Percentiles rank a stretch among this genome's conserved stretches.
Evolutionary conservation across 2,113 vertebrate species (phyloP).

Genomic region (Cololabis saira): DNA sequence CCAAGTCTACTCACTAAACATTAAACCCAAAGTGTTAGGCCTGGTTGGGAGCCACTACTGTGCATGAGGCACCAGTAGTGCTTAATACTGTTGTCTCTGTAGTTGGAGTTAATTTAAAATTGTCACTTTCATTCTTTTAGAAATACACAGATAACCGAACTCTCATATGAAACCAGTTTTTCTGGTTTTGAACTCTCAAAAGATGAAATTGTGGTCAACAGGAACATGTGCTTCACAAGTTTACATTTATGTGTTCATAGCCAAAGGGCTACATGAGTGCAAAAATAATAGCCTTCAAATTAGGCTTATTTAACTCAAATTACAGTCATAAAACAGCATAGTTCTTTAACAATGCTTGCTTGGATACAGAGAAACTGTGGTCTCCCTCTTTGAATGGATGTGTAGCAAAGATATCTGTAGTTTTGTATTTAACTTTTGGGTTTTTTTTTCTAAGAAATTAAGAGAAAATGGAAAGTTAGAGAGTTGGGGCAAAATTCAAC

Average conservation of each 20-base stretch:
- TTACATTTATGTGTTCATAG: slow-evolving; percentile 6
- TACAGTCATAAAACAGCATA: slow-evolving; percentile 38
- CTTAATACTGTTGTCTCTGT: slow-evolving; percentile 29
- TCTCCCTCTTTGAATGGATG: neutral
- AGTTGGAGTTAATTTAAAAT: neutral
- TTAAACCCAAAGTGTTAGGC: neutral
- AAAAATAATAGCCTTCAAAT: slow-evolving; percentile 52
- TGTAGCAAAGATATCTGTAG: neutral
- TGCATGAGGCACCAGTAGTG: neutral
- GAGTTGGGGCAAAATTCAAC: neutral
- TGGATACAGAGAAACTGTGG: neutral
- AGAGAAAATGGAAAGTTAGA: neutral
- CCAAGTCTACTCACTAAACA: slow-evolving; percentile 33
- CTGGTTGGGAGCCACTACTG: neutral
- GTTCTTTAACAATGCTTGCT: neutral
- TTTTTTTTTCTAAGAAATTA: neutral
- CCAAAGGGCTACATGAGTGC: slow-evolving; percentile 54
- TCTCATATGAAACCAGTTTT: too few species aligned
- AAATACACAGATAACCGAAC: too few species aligned
- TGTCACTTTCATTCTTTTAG: too few species aligned
- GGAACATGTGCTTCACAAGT: neutral
- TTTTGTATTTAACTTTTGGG: too few species aligned
- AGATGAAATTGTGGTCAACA: slow-evolving; percentile 25
- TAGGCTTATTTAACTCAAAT: slow-evolving; percentile 42
- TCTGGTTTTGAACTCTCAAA: neutral